phyloP scores from a whole-genome alignment of 2,797 vertebrate species.

The Argya squamiceps region DNA sequence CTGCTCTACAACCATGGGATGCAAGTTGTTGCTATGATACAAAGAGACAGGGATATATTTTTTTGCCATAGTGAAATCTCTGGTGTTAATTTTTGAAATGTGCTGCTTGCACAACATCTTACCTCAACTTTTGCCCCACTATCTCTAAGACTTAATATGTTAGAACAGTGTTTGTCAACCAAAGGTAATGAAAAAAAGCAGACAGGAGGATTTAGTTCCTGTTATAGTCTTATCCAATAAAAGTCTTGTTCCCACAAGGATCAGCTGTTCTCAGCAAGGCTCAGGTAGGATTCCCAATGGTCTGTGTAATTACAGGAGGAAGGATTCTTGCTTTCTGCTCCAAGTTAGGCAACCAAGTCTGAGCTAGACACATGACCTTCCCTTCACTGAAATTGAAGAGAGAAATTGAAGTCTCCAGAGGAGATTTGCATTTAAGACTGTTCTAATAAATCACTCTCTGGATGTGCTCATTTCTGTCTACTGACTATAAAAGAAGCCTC shows the following conservation, averaged over 20 bases:
- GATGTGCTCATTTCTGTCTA: not conserved
- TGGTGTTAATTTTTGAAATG: not conserved
- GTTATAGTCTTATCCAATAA: not conserved
- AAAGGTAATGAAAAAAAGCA: not conserved
- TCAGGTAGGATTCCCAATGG: not conserved
- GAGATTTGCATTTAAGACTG: slow-evolving; percentile 20
- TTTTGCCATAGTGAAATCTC: not conserved
- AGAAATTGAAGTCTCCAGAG: slow-evolving; percentile 25
- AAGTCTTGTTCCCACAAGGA: not conserved
- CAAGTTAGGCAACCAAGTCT: not conserved
- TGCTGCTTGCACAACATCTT: not conserved
- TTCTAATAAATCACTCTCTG: slow-evolving; percentile 30
- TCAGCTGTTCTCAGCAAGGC: not conserved
- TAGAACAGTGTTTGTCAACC: not conserved
- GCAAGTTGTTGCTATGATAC: not conserved
- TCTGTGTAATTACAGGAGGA: not conserved
- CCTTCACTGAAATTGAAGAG: not conserved
- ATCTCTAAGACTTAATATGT: not conserved
- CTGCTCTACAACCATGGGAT: not conserved
- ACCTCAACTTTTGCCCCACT: not conserved
- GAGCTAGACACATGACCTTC: not conserved
- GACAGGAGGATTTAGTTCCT: not conserved
- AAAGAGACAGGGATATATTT: not conserved
- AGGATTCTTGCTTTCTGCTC: not conserved
- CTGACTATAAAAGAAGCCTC: not conserved